A percentile compares a stretch with the other conserved stretches of the same genome.
Conservation (phyloP, 2,888 invertebrate species). For the Plebejus melissa region DNA sequence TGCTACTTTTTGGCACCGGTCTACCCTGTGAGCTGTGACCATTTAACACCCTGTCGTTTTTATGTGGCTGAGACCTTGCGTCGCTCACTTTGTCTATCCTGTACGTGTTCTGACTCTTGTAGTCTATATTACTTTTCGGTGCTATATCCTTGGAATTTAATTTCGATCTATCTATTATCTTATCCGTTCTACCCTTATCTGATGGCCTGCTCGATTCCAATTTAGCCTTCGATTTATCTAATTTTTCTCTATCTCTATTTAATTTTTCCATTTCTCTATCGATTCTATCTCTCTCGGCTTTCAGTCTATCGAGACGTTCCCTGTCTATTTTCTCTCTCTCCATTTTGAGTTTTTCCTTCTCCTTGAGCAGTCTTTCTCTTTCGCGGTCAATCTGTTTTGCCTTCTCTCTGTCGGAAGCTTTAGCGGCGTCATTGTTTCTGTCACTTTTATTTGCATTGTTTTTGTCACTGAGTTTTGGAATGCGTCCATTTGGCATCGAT, state of each 20-base stretch:
- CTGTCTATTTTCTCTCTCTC: constrained; percentile 52
- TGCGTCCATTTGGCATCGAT: constrained; percentile 58
- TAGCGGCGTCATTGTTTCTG: constrained; percentile 46
- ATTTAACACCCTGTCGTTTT: constrained; percentile 52
- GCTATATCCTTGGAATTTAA: constrained; percentile 43
- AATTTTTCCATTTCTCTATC: constrained; percentile 66
- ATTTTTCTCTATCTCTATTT: constrained; percentile 59
- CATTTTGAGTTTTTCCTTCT: constrained; percentile 46
- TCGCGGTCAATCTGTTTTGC: constrained; percentile 48
- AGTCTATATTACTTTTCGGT: constrained; percentile 63
- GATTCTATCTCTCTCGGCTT: constrained; percentile 65
- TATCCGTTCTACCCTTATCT: constrained; percentile 49
- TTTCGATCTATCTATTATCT: constrained; percentile 53
- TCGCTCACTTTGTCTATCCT: constrained; percentile 74
- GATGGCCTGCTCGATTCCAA: constrained; percentile 49
- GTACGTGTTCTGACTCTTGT: constrained; percentile 70
- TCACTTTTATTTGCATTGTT: constrained; percentile 41
- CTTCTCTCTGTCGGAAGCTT: constrained; percentile 48
- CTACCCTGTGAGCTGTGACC: constrained; percentile 56
- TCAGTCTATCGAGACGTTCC: constrained; percentile 61
- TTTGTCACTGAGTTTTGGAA: constrained; percentile 75
- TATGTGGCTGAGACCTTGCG: constrained; percentile 43
- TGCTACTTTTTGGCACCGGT: constrained; percentile 53
- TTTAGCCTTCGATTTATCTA: constrained; percentile 63
- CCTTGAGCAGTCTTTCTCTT: constrained; percentile 37